Conservation (phyloP, 64 coral and sea anemone genomes). For the Montipora cactus region DNA sequence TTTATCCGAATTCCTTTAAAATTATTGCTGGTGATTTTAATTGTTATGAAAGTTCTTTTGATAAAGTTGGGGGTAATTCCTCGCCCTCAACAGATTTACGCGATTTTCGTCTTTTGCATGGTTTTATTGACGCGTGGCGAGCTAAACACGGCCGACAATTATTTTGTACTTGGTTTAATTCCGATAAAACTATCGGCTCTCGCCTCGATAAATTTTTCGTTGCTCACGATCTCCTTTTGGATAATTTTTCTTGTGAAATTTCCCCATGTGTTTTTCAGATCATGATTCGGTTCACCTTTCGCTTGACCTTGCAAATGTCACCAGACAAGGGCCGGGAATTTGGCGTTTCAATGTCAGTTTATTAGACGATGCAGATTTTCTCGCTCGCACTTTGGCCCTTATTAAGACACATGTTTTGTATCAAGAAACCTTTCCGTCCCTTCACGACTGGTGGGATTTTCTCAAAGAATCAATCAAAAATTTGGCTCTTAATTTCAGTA, state of each 20-base stretch:
- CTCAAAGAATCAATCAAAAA: neutral
- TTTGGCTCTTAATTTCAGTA: neutral
- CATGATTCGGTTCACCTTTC: slow-evolving; percentile 20
- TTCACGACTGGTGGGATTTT: slow-evolving; percentile 29
- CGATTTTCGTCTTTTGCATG: neutral
- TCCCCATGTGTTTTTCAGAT: neutral
- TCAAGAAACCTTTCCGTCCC: neutral
- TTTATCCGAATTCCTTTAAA: neutral
- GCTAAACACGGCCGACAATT: too few species aligned
- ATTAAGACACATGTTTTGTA: neutral
- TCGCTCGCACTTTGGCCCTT: too few species aligned
- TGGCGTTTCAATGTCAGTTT: slow-evolving; percentile 40
- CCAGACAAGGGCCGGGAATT: neutral
- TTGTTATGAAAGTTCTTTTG: neutral
- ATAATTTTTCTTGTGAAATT: neutral
- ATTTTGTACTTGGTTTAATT: too few species aligned
- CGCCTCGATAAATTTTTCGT: too few species aligned
- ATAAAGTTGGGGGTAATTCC: neutral
- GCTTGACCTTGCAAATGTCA: neutral
- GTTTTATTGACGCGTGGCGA: neutral
- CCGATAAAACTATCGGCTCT: too few species aligned
- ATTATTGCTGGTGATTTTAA: neutral
- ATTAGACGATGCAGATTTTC: neutral
- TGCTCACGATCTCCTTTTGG: too few species aligned
- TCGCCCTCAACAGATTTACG: neutral